Evolutionary conservation across 2,888 invertebrate species (phyloP), one percentile per base, ranked within the genome.

Genomic region (Leptopilina myrica): DNA sequence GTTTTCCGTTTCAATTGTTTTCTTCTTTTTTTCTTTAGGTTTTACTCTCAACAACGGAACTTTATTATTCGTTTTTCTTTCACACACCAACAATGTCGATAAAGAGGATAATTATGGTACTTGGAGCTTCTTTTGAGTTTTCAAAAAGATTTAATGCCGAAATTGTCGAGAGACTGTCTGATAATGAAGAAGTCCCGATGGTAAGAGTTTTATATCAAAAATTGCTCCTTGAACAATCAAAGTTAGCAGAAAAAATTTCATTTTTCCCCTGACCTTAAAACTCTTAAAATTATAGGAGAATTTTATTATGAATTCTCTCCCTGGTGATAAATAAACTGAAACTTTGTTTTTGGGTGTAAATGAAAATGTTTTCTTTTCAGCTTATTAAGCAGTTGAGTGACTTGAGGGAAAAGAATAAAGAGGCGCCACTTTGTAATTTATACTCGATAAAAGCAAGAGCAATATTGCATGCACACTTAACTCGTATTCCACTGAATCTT

Each of bases 111-210:
- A 95, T 99, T 12, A 99, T 99, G 98, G 97, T 99, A 79, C 93
- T 99, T 75, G 98, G 97, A 40, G 99, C 98, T 12, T 98, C 99
- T 81, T 96, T 97, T 88, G 99, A 99, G 92, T 99, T 99, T 93
- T 97, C 98, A 87, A 96, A 96, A 89, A 95, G 96, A 82, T 97
- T 97, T 90, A 99, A 99, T 92, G 96, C 97, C 20, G 99, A 99
- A 93, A 95, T 99, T 88, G 94, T 95, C 82, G 98, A 98, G 91
- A 94, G 99, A 86, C 95, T 97, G 79, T 96, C 97, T 62, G 99
- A 99, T 90, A 98, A 98, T 92, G 95, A 96, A 88, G 99, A 99
- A 94, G 96, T 99, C 83, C 98, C 98, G 82, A 94, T 94, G 92
- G 97, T 98, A 93, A 93, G 94, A 81, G 3, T 9, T 49, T 49